phyloP scores from a whole-genome alignment of 2,888 invertebrate genomes.

The Psylliodes chrysocephalus region DNA sequence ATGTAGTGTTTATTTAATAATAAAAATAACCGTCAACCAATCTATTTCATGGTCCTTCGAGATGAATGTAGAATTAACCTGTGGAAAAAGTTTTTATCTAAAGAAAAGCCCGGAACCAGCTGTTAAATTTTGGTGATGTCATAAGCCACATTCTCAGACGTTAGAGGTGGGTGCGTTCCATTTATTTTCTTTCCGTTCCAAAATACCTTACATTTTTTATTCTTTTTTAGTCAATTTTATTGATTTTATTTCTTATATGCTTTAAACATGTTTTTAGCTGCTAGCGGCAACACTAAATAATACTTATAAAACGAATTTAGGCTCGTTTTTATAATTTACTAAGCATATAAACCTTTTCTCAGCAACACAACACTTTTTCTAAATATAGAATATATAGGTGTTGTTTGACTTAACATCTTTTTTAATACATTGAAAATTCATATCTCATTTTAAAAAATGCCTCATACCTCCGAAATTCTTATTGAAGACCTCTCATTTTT shows the following conservation, averaged over 20 bases:
- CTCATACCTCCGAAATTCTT: background rate
- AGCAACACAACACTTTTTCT: background rate
- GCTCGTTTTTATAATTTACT: background rate
- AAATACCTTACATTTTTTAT: background rate
- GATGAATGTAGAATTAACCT: too few relatives aligned
- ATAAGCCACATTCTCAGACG: too few relatives aligned
- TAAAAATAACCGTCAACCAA: too few relatives aligned
- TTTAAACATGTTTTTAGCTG: background rate
- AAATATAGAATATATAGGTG: background rate
- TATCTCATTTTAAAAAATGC: background rate
- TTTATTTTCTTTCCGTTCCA: background rate
- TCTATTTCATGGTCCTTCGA: too few relatives aligned
- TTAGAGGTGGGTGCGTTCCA: constrained; percentile 2
- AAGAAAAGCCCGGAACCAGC: background rate
- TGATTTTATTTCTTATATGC: background rate
- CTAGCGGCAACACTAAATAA: background rate
- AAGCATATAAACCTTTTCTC: background rate
- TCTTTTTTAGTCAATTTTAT: background rate
- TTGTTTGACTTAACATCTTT: background rate
- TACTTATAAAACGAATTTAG: background rate
- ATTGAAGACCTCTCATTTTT: background rate
- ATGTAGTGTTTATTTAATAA: too few relatives aligned
- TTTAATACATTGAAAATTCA: background rate
- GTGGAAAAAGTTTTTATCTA: background rate
- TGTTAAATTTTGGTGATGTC: too few relatives aligned